A percentile compares a stretch with the other conserved stretches of the same genome.
Conservation (phyloP, 2,113 vertebrate species). For the Ceyx melanurus region DNA sequence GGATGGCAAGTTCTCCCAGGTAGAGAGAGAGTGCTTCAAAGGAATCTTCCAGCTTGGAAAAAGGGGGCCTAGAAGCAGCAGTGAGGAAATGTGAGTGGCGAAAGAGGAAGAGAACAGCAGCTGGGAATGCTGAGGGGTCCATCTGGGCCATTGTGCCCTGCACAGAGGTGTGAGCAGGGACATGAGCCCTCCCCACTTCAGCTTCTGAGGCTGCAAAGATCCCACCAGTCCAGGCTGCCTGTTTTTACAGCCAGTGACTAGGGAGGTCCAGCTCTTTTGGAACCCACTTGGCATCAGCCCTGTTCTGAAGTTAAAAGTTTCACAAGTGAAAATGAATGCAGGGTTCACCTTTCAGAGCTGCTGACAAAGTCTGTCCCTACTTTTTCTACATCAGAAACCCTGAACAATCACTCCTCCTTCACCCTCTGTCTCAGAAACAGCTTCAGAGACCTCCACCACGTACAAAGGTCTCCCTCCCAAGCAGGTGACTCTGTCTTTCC, state of each 20-base stretch:
- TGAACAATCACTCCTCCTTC: neutral
- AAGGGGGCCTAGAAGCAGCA: conserved; percentile 81
- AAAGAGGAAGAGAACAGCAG: neutral
- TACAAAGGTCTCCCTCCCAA: neutral
- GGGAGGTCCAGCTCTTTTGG: neutral
- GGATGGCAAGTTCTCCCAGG: conserved; percentile 91
- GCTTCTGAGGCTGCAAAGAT: neutral
- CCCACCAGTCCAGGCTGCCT: neutral
- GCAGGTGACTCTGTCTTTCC: neutral
- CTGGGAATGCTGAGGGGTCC: neutral
- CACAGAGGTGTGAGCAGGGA: neutral
- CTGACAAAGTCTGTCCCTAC: neutral
- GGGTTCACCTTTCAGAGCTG: neutral
- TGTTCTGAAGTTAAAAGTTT: neutral
- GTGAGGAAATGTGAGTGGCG: neutral
- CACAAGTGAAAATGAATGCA: neutral
- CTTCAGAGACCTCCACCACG: neutral
- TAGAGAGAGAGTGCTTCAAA: conserved; percentile 90
- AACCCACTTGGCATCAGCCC: neutral
- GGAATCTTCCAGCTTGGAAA: conserved; percentile 93
- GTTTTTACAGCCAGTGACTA: neutral
- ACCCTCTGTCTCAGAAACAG: neutral
- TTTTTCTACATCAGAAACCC: neutral
- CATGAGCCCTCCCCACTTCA: neutral
- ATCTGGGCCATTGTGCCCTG: neutral